Evolutionary conservation across 2,888 invertebrate genomes (phyloP), one percentile per base, ranked within the genome.

Genomic region (Tenthredo livida): DNA sequence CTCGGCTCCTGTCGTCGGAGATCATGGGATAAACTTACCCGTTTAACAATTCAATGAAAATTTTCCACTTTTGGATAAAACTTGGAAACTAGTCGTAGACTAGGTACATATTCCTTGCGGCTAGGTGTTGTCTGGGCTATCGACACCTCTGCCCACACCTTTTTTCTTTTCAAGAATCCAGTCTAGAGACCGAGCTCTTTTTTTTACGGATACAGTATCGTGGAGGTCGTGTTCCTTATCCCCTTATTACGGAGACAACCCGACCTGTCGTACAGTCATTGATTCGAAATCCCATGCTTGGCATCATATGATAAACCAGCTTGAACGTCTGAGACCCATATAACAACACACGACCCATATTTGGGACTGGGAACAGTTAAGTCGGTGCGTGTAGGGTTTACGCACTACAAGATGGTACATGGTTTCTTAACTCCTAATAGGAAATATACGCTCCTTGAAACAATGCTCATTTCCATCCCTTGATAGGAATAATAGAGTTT

Each of bases 391-490:
- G 85, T 85, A 82, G 80, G 70, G 85, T 85, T 85, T 85, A 80
- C 85, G 47, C 85, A 82, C 33, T 85, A 82, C 85, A 67, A 85
- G 85, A 85, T 78, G 70, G 82, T 37, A 72, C 85, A 82, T 40
- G 72, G 67, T 40, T 25, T 78, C 85, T 84, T 75, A 73, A 84
- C 85, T 84, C 84, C 87, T 87, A 87, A 87, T 87, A 80, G 87
- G 86, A 86, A 86, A 87, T 87, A 86, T 86, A 86, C 85, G 73
- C 75, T 84, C 61, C 47, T 15, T 75, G 67, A 50, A 88, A 88
- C 88, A 87, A 87, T 87, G 88, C 85, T 86, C 87, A 88, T 88
- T 88, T 88, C 87, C 87, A 87, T 87, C 86, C 86, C 72, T 82
- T 73, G 84, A 85, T 65, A 67, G 84, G 84, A 86, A 86, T 86